These are phyloP conservation scores for Sylvia borin DNA, from an alignment of 2,797 vertebrate species.

Conservation along the genomic window DNA sequence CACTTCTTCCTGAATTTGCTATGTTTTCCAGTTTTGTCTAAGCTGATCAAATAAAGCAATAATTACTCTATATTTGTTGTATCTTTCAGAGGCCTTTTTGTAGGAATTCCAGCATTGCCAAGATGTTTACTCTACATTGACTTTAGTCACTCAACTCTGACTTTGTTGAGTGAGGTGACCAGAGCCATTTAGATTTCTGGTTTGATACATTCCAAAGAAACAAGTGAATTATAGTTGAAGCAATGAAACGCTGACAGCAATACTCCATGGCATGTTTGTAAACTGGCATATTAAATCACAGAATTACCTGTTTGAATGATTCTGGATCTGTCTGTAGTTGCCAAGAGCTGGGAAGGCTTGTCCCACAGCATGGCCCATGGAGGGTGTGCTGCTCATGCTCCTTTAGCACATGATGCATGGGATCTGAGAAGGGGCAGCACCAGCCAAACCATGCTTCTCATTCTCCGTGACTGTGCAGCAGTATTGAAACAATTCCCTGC, in stretches of 20 bases:
- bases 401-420: neutral
- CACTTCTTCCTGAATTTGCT: neutral
- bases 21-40: neutral
- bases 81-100: neutral
- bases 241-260: neutral
- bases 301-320: neutral
- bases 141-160: too few relatives aligned
- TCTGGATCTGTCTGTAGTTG: neutral
- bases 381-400: neutral
- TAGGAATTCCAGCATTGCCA: neutral
- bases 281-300: neutral
- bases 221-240: neutral
- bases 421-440: neutral
- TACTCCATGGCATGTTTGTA: neutral
- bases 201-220: neutral
- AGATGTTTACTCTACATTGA: neutral
- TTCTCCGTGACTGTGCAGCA: neutral
- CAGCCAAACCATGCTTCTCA: neutral
- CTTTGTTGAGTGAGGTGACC: neutral
- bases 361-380: rapidly evolving
- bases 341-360: neutral
- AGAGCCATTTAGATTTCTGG: neutral
- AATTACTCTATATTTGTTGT: neutral
- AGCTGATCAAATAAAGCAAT: neutral
- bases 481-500: neutral